Base-by-base conservation (phyloP, 35 echinoderm and acorn worm species). In the Diadema setosum region DNA sequence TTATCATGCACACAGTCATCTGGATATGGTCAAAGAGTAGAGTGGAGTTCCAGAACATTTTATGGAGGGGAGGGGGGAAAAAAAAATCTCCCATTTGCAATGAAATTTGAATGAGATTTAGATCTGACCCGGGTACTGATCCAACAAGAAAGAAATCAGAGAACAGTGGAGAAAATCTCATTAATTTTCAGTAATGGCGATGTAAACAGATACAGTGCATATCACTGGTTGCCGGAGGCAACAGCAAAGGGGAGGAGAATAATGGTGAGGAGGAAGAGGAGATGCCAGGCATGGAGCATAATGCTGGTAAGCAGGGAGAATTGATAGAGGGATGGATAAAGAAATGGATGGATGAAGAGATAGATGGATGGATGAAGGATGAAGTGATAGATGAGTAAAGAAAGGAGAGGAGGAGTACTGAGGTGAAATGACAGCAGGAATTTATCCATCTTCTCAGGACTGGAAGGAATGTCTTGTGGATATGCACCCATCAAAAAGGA, bases 171-270 rank as follows among this genome's bases (percentile, higher is more conserved):
- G 81, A 81, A 90, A 90, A 90, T 90, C 78, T 83, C 88, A 83
- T 90, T 83, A 83, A 90, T 90, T 90, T 90, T 65, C 80, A 73
- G 50, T 90, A 90, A 90, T 90, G 88, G 80, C 61, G 56, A 36
- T 26, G 88, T 67, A 83, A 90, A 90, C 73, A 83, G 88, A 90
- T 83, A 90, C 88, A 90, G 74, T 90, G 59, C 50, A 74, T 83
- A 81, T 90, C 42, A 61, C 73, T 89, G 43, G 44, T 30, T 63
- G 80, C 88, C 80, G 20, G 39, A 25, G 81, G 42, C 88, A 27
- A 34, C 29, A 25, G 30, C 63, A 14, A 34, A 67, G 61, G 4
- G 23, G 70, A 20, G 43, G 73, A 78, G 73, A 78, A 44, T 78
- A 44, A 24, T 25, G 44, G 24, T 41, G 40, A 78, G 73, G 73